Conservation (phyloP, 1,140 invertebrate species). For the Cherax quadricarinatus region DNA sequence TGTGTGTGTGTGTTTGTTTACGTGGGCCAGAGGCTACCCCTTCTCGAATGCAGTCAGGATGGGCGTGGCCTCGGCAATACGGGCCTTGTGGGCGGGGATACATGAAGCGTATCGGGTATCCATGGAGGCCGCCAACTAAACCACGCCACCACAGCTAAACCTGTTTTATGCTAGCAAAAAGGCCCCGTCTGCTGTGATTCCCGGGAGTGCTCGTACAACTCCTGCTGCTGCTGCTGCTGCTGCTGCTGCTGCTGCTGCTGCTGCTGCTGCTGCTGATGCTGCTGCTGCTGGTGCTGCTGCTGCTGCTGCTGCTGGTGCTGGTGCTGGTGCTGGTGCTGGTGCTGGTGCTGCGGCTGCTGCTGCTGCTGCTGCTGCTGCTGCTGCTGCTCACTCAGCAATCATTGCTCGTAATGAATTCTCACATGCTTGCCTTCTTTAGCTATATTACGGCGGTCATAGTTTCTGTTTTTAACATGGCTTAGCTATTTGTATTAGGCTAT, state of each 20-base stretch:
- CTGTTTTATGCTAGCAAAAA: not conserved
- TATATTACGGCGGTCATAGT: too few relatives aligned
- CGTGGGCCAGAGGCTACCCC: not conserved
- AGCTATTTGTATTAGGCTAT: too few relatives aligned
- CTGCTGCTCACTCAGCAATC: too few relatives aligned
- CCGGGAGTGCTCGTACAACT: not conserved
- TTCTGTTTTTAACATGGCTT: too few relatives aligned
- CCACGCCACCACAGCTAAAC: not conserved
- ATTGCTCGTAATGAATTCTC: too few relatives aligned
- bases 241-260: not conserved
- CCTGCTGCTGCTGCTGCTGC: too few relatives aligned
- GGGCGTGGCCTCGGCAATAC: not conserved
- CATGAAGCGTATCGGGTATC: not conserved
- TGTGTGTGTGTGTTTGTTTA: too few relatives aligned
- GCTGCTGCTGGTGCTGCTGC: not conserved
- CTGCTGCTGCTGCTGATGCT: not conserved
- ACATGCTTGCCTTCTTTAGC: too few relatives aligned
- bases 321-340: too few relatives aligned
- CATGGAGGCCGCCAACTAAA: not conserved
- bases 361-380: not conserved
- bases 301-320: not conserved
- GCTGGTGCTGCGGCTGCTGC: too few relatives aligned
- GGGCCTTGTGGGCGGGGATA: not conserved
- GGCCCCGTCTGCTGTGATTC: not conserved
- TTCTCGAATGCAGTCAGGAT: not conserved